These are phyloP conservation scores for Paramormyrops hopkinsi DNA, from an alignment of 2,797 vertebrate genomes.

Conservation along the genomic window DNA sequence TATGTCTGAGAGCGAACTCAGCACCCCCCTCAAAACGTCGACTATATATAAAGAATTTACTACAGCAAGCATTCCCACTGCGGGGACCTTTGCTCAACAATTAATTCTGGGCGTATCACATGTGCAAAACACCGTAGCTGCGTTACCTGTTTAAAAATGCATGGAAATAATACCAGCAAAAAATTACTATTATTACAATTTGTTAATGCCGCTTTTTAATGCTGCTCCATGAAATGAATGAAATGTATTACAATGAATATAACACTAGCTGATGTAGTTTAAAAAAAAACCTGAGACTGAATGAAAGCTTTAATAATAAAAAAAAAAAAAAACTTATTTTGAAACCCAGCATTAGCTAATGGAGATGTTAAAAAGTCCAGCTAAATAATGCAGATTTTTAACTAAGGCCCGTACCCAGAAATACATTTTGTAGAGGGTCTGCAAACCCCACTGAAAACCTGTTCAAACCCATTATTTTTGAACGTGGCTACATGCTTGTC, in stretches of 20 bases:
- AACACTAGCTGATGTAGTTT: neutral
- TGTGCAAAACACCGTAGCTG: neutral
- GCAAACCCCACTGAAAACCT: neutral
- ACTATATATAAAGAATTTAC: neutral
- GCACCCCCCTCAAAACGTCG: neutral
- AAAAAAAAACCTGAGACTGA: neutral
- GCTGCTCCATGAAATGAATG: neutral
- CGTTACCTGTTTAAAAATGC: conserved; percentile 15
- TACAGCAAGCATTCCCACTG: neutral
- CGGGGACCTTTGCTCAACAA: neutral
- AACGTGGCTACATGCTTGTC: neutral
- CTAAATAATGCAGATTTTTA: neutral
- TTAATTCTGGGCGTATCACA: neutral
- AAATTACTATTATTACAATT: neutral
- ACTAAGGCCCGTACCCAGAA: neutral
- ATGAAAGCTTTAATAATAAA: conserved; percentile 6
- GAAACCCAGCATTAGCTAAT: neutral
- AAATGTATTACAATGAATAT: neutral
- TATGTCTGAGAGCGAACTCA: neutral
- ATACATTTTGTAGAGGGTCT: neutral
- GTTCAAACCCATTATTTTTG: neutral
- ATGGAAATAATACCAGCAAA: neutral
- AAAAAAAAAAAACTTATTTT: neutral
- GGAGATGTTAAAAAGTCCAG: neutral
- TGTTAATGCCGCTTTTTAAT: neutral